These are phyloP conservation scores for Cavia aperea DNA, from an alignment of 2,113 vertebrate genomes.

Conservation along the genomic window DNA sequence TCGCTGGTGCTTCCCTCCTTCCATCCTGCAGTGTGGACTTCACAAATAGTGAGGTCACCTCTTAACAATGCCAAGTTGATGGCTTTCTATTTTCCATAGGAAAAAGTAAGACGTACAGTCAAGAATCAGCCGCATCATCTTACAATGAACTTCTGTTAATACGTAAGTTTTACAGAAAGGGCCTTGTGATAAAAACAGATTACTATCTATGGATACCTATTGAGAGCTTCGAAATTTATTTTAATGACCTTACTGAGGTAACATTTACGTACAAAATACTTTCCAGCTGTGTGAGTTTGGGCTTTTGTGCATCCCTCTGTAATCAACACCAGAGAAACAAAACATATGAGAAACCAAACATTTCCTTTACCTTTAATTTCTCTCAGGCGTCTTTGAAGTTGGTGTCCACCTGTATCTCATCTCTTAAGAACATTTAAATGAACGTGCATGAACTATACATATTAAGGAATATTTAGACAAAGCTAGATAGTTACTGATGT, in stretches of 20 bases:
- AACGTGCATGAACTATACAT: neutral
- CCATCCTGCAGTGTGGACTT: conserved; percentile 6
- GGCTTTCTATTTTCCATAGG: conserved; percentile 27
- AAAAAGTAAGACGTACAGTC: neutral
- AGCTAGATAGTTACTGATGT: neutral
- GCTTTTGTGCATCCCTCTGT: neutral
- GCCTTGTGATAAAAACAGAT: neutral
- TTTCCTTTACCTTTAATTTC: neutral
- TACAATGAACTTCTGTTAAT: neutral
- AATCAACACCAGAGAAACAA: rapidly evolving
- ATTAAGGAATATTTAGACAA: neutral
- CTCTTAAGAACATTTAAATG: neutral
- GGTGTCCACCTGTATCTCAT: neutral
- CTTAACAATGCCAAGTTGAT: neutral
- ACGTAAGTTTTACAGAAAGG: neutral
- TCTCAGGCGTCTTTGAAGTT: neutral
- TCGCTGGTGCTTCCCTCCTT: neutral
- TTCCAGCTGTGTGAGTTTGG: neutral
- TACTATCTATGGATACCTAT: neutral
- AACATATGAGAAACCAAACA: neutral
- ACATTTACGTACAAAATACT: neutral
- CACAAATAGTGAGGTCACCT: conserved; percentile 41
- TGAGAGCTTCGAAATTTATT: neutral
- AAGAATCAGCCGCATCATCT: neutral
- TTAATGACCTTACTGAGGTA: conserved; percentile 10